Evolutionary conservation across 2,888 invertebrate species (phyloP).

Genomic region (Cheilosia pagana): DNA sequence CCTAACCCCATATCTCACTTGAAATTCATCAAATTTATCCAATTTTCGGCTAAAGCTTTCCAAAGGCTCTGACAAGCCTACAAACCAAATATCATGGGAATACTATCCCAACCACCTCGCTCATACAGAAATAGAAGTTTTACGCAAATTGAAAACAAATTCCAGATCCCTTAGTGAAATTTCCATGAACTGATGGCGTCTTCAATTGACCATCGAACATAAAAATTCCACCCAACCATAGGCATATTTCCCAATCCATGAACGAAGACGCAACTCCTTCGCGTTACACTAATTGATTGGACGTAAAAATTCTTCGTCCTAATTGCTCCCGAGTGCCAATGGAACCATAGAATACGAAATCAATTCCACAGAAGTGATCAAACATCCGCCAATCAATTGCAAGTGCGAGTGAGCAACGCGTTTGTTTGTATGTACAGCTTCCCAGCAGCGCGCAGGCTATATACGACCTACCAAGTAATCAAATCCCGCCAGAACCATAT

Average conservation of each 20-base stretch:
- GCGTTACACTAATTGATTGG: slow-evolving; percentile 59
- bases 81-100: neutral
- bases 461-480: slow-evolving; percentile 44
- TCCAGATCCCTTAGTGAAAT: neutral
- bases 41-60: neutral
- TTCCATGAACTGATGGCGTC: neutral
- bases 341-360: slow-evolving; percentile 70
- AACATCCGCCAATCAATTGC: slow-evolving; percentile 67
- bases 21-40: neutral
- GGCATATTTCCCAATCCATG: neutral
- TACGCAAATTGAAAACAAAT: neutral
- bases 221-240: neutral
- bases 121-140: neutral
- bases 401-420: slow-evolving; percentile 19
- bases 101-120: neutral
- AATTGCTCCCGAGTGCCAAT: slow-evolving; percentile 72
- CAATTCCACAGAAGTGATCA: slow-evolving; percentile 62
- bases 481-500: slow-evolving; percentile 71
- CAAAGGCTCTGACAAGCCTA: neutral
- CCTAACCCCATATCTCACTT: neutral
- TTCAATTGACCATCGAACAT: neutral
- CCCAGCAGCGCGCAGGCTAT: neutral
- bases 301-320: slow-evolving; percentile 63
- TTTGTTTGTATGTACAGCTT: neutral
- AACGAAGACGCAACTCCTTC: neutral